Evolutionary conservation across 2,797 vertebrate genomes (phyloP).

Genomic region (Siniperca scherzeri): DNA sequence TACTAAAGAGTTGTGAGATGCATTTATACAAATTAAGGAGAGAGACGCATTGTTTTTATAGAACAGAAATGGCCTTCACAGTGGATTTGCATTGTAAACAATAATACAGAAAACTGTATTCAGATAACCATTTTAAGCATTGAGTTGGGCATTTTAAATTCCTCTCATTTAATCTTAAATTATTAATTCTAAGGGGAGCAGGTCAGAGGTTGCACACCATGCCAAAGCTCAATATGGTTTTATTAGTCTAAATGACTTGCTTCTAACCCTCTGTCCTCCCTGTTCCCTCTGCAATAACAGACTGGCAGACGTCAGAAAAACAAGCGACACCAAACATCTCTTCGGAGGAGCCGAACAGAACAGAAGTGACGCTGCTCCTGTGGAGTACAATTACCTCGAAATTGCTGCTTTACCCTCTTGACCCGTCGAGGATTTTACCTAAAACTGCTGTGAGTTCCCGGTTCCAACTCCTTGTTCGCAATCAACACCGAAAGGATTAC

Average conservation of each 20-base stretch:
- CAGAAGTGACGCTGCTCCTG: slow-evolving; percentile 69
- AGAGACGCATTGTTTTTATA: slow-evolving; percentile 26
- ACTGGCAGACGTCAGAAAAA: slow-evolving; percentile 62
- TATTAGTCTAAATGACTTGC: slow-evolving; percentile 49
- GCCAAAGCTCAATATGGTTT: slow-evolving; percentile 40
- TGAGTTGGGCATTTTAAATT: slow-evolving; percentile 13
- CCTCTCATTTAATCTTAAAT: slow-evolving; percentile 27
- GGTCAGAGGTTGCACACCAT: slow-evolving; percentile 45
- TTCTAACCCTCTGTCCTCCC: slow-evolving; percentile 65
- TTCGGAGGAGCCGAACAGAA: slow-evolving; percentile 44
- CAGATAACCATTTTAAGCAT: neutral
- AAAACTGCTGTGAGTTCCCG: slow-evolving; percentile 76
- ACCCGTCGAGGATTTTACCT: slow-evolving; percentile 72
- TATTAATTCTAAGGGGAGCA: slow-evolving; percentile 23
- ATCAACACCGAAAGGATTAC: slow-evolving; percentile 38
- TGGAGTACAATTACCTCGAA: slow-evolving; percentile 75
- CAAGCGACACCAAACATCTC: slow-evolving; percentile 58
- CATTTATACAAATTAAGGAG: slow-evolving; percentile 51
- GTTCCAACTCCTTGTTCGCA: slow-evolving; percentile 6
- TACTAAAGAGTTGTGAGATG: slow-evolving; percentile 39
- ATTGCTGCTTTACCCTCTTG: slow-evolving; percentile 67
- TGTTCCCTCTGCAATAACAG: slow-evolving; percentile 72
- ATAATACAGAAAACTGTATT: slow-evolving; percentile 2
- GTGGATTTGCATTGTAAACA: slow-evolving; percentile 36
- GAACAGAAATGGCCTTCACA: slow-evolving; percentile 27